A percentile compares a stretch with the other conserved stretches of the same genome.
These are phyloP conservation scores for Drosophila mettleri DNA, from an alignment of 2,888 invertebrate genomes.

Conservation along the genomic window DNA sequence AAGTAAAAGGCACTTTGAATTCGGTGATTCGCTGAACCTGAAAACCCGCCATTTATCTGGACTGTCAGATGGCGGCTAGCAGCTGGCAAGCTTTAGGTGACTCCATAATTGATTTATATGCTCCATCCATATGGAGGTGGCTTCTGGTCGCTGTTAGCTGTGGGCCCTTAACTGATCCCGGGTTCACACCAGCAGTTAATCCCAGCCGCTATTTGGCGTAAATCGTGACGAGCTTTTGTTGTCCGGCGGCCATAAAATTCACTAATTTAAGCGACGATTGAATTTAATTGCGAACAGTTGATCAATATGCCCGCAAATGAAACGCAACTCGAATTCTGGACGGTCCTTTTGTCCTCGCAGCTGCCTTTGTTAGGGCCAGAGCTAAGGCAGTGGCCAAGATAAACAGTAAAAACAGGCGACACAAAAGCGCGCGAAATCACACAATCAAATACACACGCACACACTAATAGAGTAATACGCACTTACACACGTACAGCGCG, in stretches of 20 bases:
- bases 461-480: background rate
- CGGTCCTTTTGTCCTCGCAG: constrained; percentile 34
- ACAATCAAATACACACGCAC: constrained; percentile 38
- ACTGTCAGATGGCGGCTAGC: constrained; percentile 38
- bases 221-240: constrained; percentile 57
- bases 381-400: constrained; percentile 52
- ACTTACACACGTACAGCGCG: constrained; percentile 2
- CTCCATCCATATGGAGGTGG: constrained; percentile 48
- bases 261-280: constrained; percentile 70
- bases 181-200: constrained; percentile 38
- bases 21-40: constrained; percentile 9
- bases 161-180: constrained; percentile 6
- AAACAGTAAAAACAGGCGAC: constrained; percentile 59
- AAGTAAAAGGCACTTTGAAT: constrained; percentile 23
- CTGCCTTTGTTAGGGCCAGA: constrained; percentile 37
- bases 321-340: constrained; percentile 36
- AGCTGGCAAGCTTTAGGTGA: constrained; percentile 45
- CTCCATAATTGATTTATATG: constrained; percentile 68
- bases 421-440: constrained; percentile 75
- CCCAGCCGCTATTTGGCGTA: constrained; percentile 23
- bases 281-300: constrained; percentile 60
- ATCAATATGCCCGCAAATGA: constrained; percentile 65
- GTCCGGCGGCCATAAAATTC: constrained; percentile 69
- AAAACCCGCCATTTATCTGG: constrained; percentile 15
- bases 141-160: constrained; percentile 1